Evolutionary conservation across 2,888 invertebrate genomes (phyloP), one percentile per base, ranked within the genome.

Genomic region (Pimpla rufipes): DNA sequence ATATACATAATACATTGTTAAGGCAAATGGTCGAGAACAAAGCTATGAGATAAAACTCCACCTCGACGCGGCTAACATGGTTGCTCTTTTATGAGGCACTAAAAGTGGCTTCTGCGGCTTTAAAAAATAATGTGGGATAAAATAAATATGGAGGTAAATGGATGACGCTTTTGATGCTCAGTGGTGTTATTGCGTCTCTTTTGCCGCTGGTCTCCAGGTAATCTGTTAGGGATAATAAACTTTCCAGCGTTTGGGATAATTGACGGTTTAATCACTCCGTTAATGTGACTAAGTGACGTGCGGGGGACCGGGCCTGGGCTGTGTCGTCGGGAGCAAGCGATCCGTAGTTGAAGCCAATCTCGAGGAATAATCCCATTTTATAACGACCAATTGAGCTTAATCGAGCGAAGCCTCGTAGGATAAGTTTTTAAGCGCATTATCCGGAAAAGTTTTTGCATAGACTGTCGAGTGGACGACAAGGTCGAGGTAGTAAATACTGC

Each of bases 21-120:
- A 42, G 37, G 71, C 77, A 81, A 77, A 81, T 67, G 77, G 77
- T 66, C 59, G 59, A 42, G 66, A 77, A 74, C 78, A 74, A 71
- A 78, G 81, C 76, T 23, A 21, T 10, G 45, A 74, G 52, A 81
- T 74, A 82, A 82, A 78, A 73, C 40, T n/a, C 45, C 52, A 40
- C 59, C 40, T 42, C 64, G 47, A 50, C 42, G 35, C 35, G 18
- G 50, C 76, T 16, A 87, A 87, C 81, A 55, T 62, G 68, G 85
- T 16, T 77, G 68, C 78, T 82, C 80, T 86, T 90, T 90, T 89
- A 89, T 86, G 88, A 86, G 86, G 81, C 83, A 78, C 86, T 89
- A 87, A 89, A 89, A 87, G 85, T 87, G 82, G 87, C 84, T 87
- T 82, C 76, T 50, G 29, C 66, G 68, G 81, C 84, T 86, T 87